These are phyloP conservation scores for Laupala kohalensis DNA, from an alignment of 1,140 invertebrate genomes.

Conservation along the genomic window DNA sequence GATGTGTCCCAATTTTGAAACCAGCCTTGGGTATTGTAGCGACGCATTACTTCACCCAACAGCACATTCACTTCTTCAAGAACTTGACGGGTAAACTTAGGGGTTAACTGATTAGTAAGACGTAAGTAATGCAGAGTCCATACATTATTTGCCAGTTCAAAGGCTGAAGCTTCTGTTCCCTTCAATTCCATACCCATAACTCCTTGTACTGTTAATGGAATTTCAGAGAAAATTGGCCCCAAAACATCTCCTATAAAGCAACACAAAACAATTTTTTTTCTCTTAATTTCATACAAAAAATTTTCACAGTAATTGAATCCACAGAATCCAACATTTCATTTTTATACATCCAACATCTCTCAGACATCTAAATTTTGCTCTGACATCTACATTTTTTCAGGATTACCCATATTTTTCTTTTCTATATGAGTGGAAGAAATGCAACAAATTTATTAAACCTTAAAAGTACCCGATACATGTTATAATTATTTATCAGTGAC, in stretches of 20 bases:
- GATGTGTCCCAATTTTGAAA: conserved; percentile 33
- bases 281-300: too few species aligned
- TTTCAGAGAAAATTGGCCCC: conserved; percentile 29
- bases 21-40: conserved; percentile 27
- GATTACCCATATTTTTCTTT: too few species aligned
- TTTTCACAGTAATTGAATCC: too few species aligned
- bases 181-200: conserved; percentile 24
- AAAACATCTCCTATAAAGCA: conserved; percentile 39
- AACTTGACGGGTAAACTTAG: conserved; percentile 22
- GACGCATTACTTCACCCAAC: conserved; percentile 29
- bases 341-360: too few species aligned
- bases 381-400: too few species aligned
- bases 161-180: conserved; percentile 37
- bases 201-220: conserved; percentile 20
- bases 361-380: too few species aligned
- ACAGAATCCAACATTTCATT: too few species aligned
- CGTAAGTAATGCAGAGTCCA: conserved; percentile 43
- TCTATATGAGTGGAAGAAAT: too few species aligned
- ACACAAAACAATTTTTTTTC: conserved; percentile 1
- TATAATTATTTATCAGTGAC: too few species aligned
- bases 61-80: conserved; percentile 34
- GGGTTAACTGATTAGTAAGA: conserved; percentile 38
- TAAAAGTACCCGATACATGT: too few species aligned
- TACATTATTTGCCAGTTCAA: conserved; percentile 45
- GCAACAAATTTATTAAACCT: too few species aligned